Evolutionary conservation across 2,113 vertebrate species (phyloP), one percentile per base, ranked within the genome.

Genomic region (Acinonyx jubatus): DNA sequence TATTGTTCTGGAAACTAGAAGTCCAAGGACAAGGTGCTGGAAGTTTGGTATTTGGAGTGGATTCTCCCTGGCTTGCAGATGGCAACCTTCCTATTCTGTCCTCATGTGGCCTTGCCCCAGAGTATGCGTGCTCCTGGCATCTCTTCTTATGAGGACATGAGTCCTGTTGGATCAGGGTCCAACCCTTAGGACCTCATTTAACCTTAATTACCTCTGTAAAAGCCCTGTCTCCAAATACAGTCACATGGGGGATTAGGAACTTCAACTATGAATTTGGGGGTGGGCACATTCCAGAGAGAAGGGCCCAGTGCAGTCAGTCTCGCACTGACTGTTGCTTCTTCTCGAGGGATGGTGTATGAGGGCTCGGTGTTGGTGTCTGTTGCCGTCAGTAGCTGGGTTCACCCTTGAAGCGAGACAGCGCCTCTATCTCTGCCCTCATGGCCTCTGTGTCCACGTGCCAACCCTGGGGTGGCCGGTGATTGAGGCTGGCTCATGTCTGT

Each of bases 381-480:
- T 79, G 48, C 33, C 76, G 18, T 85, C 68, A 50, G 90, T 33
- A 48, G 29, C 33, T 23, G 27, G 27, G 18, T 93, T 19, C 5
- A 15, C 57, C 41, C 66, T 36, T 7, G 45, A 21, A 90, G 41
- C 6, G 0, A 7, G 16, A 36, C 7, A 13, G 9, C 55, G n/a
- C 41, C 38, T 45, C 74, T 16, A 5, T 55, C 31, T 69, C 18
- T 31, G 23, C 79, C 41, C 41, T 27, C n/a, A 5, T 48, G 41
- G 66, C 92, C 21, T 10, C 11, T 69, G 38, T n/a, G 55, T 69
- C 93, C 8, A 4, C 6, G 5, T 76, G 63, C 63, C 71, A 27
- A 1, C 48, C 4, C 27, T 1, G 2, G 41, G 19, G 18, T 65
- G 2, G 4, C 21, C 0, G 0, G 4, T 86, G 45, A 50, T 21